A percentile compares a stretch with the other conserved stretches of the same genome.
phyloP scores from a whole-genome alignment of 2,797 vertebrate genomes.

The Nothura maculosa region DNA sequence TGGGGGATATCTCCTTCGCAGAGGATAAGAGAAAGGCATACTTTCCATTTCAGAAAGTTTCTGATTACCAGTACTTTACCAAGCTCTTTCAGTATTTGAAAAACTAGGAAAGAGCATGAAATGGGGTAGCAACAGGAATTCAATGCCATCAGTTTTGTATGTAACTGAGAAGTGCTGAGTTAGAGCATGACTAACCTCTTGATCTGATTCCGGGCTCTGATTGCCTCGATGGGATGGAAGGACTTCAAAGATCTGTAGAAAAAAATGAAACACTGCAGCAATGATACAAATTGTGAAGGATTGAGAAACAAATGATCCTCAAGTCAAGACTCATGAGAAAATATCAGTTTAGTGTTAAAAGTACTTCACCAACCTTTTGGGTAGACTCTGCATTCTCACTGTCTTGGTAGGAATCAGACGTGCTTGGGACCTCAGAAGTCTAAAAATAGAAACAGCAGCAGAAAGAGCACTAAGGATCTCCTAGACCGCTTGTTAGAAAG shows the following conservation, averaged over 20 bases:
- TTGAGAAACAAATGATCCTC: not conserved
- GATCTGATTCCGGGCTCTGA: conserved; percentile 74
- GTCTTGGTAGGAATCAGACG: not conserved
- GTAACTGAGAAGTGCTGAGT: not conserved
- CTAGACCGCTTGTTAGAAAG: not conserved
- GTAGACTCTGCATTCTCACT: not conserved
- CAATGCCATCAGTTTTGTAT: accelerated
- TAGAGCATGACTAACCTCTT: conserved; percentile 81
- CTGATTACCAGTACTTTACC: not conserved
- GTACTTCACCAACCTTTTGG: conserved; percentile 13
- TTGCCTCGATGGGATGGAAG: conserved; percentile 47
- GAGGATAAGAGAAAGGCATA: not conserved
- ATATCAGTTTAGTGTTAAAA: not conserved
- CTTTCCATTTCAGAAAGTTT: not conserved
- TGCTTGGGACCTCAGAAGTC: not conserved
- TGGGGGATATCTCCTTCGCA: not conserved
- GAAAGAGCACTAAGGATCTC: not conserved
- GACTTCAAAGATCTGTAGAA: conserved; percentile 65
- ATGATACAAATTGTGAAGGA: not conserved
- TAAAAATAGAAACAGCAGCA: not conserved
- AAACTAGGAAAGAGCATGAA: not conserved
- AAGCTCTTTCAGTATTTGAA: not conserved
- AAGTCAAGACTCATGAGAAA: accelerated
- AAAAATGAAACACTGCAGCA: not conserved
- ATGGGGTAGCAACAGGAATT: not conserved